phyloP scores from a whole-genome alignment of 2,888 invertebrate genomes.

The Mayetiola destructor region DNA sequence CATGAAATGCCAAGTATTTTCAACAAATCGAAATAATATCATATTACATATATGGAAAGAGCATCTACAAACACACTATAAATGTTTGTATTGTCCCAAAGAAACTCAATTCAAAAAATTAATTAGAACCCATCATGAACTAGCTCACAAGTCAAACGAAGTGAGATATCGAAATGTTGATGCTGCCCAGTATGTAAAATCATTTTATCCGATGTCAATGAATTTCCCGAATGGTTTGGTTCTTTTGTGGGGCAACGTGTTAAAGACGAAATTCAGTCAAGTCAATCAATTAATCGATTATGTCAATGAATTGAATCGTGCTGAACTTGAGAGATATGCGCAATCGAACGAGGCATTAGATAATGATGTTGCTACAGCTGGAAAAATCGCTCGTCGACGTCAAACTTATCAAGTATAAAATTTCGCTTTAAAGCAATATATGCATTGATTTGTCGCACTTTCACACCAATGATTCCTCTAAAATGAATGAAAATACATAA shows the following conservation, averaged over 20 bases:
- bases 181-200: neutral
- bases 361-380: neutral
- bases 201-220: neutral
- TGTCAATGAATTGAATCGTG: slow-evolving; percentile 1
- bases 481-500: too few relatives aligned
- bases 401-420: too few relatives aligned
- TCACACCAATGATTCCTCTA: too few relatives aligned
- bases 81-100: neutral
- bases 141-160: neutral
- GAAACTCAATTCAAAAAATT: neutral
- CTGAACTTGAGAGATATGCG: neutral
- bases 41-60: neutral
- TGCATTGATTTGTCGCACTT: too few relatives aligned
- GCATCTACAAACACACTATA: neutral
- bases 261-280: neutral
- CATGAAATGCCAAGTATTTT: neutral
- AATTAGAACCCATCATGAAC: neutral
- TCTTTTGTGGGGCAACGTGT: neutral
- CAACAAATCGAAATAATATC: neutral
- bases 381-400: neutral
- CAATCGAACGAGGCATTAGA: neutral
- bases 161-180: neutral
- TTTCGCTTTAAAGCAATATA: too few relatives aligned
- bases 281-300: neutral
- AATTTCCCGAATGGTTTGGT: neutral